phyloP scores from a whole-genome alignment of 2,113 vertebrate species.

The Percopsis transmontana region DNA sequence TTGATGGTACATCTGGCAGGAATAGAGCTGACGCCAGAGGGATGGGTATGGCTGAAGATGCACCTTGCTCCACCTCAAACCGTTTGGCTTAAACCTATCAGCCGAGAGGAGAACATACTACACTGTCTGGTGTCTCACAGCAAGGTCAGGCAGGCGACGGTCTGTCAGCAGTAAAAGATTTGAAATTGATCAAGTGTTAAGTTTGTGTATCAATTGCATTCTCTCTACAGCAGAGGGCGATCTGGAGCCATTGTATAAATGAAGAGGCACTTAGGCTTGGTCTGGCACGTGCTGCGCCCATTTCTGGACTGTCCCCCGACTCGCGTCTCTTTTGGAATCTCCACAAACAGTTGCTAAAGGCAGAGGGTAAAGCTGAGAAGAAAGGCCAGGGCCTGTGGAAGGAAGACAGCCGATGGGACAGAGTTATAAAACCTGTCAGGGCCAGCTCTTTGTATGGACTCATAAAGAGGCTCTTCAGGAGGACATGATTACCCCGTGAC shows the following conservation, averaged over 20 bases:
- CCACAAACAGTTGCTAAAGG: slow-evolving; percentile 86
- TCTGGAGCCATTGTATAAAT: slow-evolving; percentile 82
- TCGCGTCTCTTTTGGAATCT: slow-evolving; percentile 84
- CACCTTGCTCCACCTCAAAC: slow-evolving; percentile 78
- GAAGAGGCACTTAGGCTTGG: slow-evolving; percentile 87
- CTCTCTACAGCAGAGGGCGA: slow-evolving; percentile 75
- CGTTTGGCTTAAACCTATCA: slow-evolving; percentile 90
- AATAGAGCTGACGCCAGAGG: slow-evolving; percentile 83
- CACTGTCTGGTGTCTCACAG: slow-evolving; percentile 86
- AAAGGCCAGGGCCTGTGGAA: slow-evolving; percentile 88
- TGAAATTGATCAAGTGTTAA: no score
- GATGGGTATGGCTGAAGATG: slow-evolving; percentile 79
- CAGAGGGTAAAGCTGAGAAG: slow-evolving; percentile 86
- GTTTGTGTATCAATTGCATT: no score
- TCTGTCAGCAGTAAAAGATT: not conserved
- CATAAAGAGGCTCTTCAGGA: slow-evolving; percentile 74
- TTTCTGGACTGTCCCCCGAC: slow-evolving; percentile 77
- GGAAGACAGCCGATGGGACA: slow-evolving; percentile 77
- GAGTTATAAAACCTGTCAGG: slow-evolving; percentile 53
- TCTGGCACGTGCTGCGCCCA: slow-evolving; percentile 80
- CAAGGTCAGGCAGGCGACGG: slow-evolving; percentile 73
- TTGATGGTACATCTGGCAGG: slow-evolving; percentile 86
- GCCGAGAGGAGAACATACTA: slow-evolving; percentile 78
- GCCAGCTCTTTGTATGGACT: slow-evolving; percentile 67
- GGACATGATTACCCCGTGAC: slow-evolving; percentile 24